These are phyloP conservation scores for Argyresthia goedartella DNA, from an alignment of 2,888 invertebrate species.

Conservation along the genomic window DNA sequence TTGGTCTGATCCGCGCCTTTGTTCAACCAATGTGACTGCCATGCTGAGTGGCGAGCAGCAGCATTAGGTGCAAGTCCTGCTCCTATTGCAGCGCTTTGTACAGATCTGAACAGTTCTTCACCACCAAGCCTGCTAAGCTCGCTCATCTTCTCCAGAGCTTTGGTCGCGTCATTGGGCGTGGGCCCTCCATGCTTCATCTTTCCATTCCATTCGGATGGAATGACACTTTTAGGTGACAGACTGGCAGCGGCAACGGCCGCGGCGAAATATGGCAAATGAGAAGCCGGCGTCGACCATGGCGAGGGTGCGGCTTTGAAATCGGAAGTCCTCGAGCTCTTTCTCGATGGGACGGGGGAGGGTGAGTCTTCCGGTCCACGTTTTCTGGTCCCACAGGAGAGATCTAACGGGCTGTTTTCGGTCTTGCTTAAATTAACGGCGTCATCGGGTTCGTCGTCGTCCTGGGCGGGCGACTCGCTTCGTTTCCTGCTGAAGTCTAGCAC, in stretches of 20 bases:
- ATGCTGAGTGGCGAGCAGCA: slow-evolving; percentile 86
- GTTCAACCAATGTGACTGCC: slow-evolving; percentile 98
- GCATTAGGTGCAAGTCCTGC: slow-evolving; percentile 65
- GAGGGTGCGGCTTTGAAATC: slow-evolving; percentile 80
- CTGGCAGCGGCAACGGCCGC: slow-evolving; percentile 83
- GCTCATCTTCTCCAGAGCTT: slow-evolving; percentile 92
- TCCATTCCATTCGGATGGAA: slow-evolving; percentile 80
- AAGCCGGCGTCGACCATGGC: slow-evolving; percentile 85
- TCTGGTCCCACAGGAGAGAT: slow-evolving; percentile 82
- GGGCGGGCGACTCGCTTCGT: slow-evolving; percentile 63
- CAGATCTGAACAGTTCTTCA: slow-evolving; percentile 78
- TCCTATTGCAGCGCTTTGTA: slow-evolving; percentile 64
- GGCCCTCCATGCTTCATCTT: slow-evolving; percentile 78
- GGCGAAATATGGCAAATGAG: slow-evolving; percentile 85
- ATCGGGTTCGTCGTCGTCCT: slow-evolving; percentile 70
- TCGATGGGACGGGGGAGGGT: slow-evolving; percentile 71
- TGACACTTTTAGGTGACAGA: slow-evolving; percentile 79
- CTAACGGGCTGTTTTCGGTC: slow-evolving; percentile 79
- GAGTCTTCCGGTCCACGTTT: slow-evolving; percentile 78
- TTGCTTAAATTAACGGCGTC: slow-evolving; percentile 82
- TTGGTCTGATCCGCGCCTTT: slow-evolving; percentile 96
- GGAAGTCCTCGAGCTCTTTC: slow-evolving; percentile 75
- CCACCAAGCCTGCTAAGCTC: slow-evolving; percentile 89
- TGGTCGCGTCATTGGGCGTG: slow-evolving; percentile 85
- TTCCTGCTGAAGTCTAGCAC: slow-evolving; percentile 88